Evolutionary conservation across 2,797 vertebrate genomes (phyloP).

Genomic region (Naso thynnoides): DNA sequence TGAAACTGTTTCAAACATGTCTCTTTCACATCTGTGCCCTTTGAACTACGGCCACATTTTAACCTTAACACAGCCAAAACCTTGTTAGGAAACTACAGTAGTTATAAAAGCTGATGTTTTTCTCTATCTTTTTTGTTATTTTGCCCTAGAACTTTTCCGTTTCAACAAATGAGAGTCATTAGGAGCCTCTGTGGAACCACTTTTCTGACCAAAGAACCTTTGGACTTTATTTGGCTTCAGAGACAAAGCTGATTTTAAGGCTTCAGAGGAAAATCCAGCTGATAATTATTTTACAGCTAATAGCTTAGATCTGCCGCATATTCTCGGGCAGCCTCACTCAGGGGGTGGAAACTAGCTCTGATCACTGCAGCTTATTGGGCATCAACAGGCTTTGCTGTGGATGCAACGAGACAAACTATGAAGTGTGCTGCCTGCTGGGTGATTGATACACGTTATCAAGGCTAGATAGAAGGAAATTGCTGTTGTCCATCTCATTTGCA

Average conservation of each 20-base stretch:
- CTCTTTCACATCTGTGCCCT: no score
- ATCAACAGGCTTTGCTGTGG: slow-evolving; percentile 15
- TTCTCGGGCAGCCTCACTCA: slow-evolving; percentile 20
- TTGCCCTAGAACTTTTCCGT: neutral
- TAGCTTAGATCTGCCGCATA: slow-evolving; percentile 22
- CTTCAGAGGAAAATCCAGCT: slow-evolving; percentile 8
- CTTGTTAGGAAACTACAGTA: no score
- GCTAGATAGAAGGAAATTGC: slow-evolving; percentile 73
- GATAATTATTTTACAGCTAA: slow-evolving; percentile 28
- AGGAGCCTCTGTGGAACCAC: neutral
- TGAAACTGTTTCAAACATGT: no score
- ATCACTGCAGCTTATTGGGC: slow-evolving; percentile 38
- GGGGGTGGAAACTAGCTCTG: slow-evolving; percentile 32
- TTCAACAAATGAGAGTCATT: neutral
- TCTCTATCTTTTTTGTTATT: neutral
- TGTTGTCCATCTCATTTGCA: slow-evolving; percentile 79
- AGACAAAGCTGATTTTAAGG: slow-evolving; percentile 10
- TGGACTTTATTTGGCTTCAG: neutral
- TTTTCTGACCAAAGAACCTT: slow-evolving; percentile 9
- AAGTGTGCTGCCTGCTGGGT: slow-evolving; percentile 58
- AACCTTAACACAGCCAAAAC: no score
- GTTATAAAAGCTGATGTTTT: neutral
- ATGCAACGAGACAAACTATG: slow-evolving; percentile 39
- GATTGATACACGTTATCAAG: slow-evolving; percentile 72
- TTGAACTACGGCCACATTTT: no score